Evolutionary conservation across 2,888 invertebrate genomes (phyloP), one percentile per base, ranked within the genome.

Genomic region (Argynnis bischoffii): DNA sequence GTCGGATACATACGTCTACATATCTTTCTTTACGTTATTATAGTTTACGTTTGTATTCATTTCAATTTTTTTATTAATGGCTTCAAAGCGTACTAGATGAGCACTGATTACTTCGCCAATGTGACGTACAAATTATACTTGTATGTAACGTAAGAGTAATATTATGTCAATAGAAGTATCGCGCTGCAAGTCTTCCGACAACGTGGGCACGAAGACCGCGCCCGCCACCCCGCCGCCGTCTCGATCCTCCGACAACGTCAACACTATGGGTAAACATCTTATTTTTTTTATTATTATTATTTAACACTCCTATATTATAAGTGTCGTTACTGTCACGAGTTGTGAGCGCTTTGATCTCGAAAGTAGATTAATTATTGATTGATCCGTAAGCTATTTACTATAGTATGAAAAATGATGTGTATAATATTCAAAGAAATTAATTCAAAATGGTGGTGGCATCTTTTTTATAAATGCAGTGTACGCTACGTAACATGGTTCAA

Each of bases 111-210:
- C 4, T 26, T 26, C 26, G 26, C 26, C 26, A 26, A 26, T 26
- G 4, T 21, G 3, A 21, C 21, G 21, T 21, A 21, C 3, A 21
- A 21, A 21, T 21, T 21, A 35, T 2, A 35, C 8, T 35, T 11
- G 0, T 47, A 21, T 21, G 21, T 21, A 54, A 18, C 16, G 5
- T 21, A 3, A 3, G 14, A 13, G 5, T 14, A 55, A 18, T 13
- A 54, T n/a, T 53, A 4, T 55, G 48, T 16, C 51, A 64, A 41
- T 83, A 89, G 92, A 92, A 81, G 92, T 92, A 59, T 92, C 92
- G 35, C 90, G 92, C 57, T 92, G 92, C 85, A 91, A 91, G 80
- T 92, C 92, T 71, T 87, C 92, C 63, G 92, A 92, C 73, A 88
- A 92, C 76, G 92, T 92, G 68, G 92, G 92, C 55, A 73, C 74